phyloP scores from a whole-genome alignment of 2,888 invertebrate genomes.

The Autographa gamma region DNA sequence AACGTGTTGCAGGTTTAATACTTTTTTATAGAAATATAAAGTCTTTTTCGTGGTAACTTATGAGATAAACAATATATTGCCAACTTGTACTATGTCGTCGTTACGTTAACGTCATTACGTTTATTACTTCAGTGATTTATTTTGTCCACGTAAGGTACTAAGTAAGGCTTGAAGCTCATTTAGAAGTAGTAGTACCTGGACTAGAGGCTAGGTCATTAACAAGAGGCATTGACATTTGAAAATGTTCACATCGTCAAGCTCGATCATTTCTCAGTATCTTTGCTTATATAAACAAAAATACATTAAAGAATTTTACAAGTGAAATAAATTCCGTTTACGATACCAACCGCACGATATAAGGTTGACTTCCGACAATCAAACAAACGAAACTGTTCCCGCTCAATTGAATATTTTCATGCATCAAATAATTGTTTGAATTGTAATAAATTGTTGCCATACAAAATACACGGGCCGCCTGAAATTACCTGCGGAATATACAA shows the following conservation, averaged over 20 bases:
- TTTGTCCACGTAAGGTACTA: too few relatives aligned
- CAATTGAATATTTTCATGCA: constrained; percentile 42
- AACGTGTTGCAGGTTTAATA: background rate
- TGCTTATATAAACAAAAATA: too few relatives aligned
- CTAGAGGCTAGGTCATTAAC: too few relatives aligned
- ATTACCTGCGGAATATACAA: constrained; percentile 2
- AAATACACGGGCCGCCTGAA: constrained; percentile 20
- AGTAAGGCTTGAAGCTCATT: too few relatives aligned
- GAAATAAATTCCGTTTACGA: constrained; percentile 6
- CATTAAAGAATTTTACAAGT: background rate
- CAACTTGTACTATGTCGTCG: too few relatives aligned
- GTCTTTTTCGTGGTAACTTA: background rate
- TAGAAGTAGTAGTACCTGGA: too few relatives aligned
- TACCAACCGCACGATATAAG: background rate
- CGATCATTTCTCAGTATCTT: too few relatives aligned
- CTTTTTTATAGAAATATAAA: background rate
- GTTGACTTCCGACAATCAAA: background rate
- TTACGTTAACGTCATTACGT: too few relatives aligned
- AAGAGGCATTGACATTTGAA: too few relatives aligned
- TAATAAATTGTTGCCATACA: constrained; percentile 35
- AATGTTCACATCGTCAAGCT: too few relatives aligned
- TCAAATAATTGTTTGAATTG: constrained; percentile 44
- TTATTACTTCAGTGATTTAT: background rate
- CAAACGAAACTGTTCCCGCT: constrained; percentile 5
- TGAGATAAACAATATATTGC: background rate